A percentile compares a stretch with the other conserved stretches of the same genome.
These are phyloP conservation scores for Encarsia formosa DNA, from an alignment of 2,888 invertebrate genomes.

Conservation along the genomic window DNA sequence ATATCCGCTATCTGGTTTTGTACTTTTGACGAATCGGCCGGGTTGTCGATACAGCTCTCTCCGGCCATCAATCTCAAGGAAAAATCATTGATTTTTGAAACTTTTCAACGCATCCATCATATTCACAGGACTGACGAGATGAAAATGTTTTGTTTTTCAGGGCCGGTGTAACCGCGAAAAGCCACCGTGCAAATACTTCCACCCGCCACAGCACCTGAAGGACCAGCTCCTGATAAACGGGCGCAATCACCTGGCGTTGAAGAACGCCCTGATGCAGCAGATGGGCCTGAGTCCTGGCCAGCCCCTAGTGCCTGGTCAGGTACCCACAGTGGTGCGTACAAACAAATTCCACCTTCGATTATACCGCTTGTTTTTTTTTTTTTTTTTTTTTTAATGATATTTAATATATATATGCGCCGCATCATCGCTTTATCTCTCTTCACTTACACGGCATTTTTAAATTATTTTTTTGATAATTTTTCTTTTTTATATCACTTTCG, in stretches of 20 bases:
- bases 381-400: not conserved
- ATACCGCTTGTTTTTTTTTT: not conserved
- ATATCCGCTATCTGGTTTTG: no score
- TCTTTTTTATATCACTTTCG: no score
- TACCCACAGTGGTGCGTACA: conserved; percentile 83
- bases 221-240: conserved; percentile 99
- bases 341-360: not conserved
- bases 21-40: no score
- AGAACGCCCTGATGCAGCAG: conserved; percentile 96
- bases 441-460: no score
- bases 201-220: conserved; percentile 99
- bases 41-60: no score
- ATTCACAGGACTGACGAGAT: no score
- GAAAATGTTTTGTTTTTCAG: no score
- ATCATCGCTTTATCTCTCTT: not conserved
- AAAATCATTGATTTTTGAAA: no score
- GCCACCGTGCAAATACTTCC: conserved; percentile 99
- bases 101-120: no score
- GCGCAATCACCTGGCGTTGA: conserved; percentile 97
- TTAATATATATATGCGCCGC: not conserved
- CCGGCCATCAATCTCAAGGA: no score
- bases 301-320: conserved; percentile 86
- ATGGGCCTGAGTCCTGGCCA: conserved; percentile 92
- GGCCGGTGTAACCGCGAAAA: conserved; percentile 99
- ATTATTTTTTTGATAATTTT: no score